These are phyloP conservation scores for Meandrina meandrites DNA, from an alignment of 92 coral and sea anemone species.

Conservation along the genomic window DNA sequence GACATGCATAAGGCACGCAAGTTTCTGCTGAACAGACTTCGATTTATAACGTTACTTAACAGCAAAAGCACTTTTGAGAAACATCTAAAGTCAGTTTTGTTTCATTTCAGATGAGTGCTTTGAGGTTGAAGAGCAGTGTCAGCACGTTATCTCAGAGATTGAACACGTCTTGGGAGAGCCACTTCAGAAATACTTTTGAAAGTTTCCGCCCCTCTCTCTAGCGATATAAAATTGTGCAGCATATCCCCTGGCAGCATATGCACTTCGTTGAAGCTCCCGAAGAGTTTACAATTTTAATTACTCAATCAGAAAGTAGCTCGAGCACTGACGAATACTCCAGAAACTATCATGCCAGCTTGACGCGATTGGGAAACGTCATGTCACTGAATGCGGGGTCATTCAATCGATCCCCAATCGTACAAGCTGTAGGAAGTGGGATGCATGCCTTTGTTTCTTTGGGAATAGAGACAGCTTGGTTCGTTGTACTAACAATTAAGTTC, in stretches of 20 bases:
- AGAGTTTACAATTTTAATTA: background rate
- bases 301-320: background rate
- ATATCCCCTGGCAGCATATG: no score
- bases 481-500: no score
- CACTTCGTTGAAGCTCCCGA: no score
- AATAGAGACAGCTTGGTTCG: no score
- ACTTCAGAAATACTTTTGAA: conserved; percentile 79
- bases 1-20: background rate
- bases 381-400: no score
- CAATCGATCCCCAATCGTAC: no score
- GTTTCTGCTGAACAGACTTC: background rate
- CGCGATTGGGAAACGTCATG: background rate
- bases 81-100: background rate
- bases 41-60: background rate
- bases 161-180: conserved; percentile 89
- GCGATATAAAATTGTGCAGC: background rate
- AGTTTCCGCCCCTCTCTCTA: background rate
- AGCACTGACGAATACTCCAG: background rate
- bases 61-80: background rate
- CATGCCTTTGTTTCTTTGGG: no score
- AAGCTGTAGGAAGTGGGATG: no score
- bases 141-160: conserved; percentile 86
- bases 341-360: background rate
- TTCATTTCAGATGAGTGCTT: conserved; percentile 83
- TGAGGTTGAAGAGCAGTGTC: conserved; percentile 96